Evolutionary conservation across 2,797 vertebrate species (phyloP).

Genomic region (Sciaenops ocellatus): DNA sequence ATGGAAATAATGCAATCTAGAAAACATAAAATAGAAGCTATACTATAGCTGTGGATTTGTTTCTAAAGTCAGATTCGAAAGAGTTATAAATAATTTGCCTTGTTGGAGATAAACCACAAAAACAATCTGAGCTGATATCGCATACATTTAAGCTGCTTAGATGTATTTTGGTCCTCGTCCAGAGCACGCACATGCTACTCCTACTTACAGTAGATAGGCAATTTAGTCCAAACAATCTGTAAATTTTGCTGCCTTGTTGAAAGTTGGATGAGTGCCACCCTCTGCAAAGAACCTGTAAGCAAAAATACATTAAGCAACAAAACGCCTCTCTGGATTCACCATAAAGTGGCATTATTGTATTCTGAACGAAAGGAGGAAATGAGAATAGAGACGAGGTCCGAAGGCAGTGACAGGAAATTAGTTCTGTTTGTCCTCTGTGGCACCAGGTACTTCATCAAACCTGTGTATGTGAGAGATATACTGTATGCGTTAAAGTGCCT

Average conservation of each 20-base stretch:
- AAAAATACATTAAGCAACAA: constrained; percentile 65
- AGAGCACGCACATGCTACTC: neutral
- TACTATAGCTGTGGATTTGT: neutral
- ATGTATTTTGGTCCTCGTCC: neutral
- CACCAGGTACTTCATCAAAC: constrained; percentile 83
- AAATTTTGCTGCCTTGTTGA: constrained; percentile 35
- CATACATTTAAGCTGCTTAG: constrained; percentile 5
- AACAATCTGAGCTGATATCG: constrained; percentile 2
- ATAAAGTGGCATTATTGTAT: constrained; percentile 78
- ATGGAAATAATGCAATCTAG: neutral
- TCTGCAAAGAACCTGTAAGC: constrained; percentile 43
- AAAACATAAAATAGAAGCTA: neutral
- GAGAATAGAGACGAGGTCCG: constrained; percentile 81
- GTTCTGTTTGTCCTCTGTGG: constrained; percentile 83
- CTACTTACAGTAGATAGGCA: constrained; percentile 24
- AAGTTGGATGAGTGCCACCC: constrained; percentile 31
- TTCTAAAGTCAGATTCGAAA: neutral
- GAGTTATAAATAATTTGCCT: neutral
- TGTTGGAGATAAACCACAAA: constrained; percentile 2
- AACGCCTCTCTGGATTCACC: constrained; percentile 61
- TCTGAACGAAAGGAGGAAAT: constrained; percentile 79
- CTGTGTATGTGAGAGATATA: constrained; percentile 69
- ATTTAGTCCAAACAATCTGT: constrained; percentile 48
- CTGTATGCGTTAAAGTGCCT: constrained; percentile 67
- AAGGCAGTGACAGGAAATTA: constrained; percentile 85